Evolutionary conservation across 2,797 vertebrate genomes (phyloP).

Genomic region (Mus spretus): DNA sequence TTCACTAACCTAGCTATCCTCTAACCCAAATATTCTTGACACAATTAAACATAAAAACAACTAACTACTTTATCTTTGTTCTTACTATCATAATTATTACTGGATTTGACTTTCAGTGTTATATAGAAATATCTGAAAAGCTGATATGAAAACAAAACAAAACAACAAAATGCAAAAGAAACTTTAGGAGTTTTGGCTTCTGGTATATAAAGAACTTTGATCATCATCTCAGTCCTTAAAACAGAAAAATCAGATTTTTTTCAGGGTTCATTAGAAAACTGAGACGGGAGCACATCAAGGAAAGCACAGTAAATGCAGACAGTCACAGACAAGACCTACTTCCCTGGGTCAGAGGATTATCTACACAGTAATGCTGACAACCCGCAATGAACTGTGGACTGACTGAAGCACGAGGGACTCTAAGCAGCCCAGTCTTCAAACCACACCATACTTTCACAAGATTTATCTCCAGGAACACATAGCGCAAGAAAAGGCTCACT

Average conservation of each 20-base stretch:
- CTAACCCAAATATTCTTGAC: constrained; percentile 35
- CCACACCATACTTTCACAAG: neutral
- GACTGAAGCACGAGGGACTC: neutral
- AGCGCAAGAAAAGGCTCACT: neutral
- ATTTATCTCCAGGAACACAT: neutral
- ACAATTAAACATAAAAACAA: constrained; percentile 28
- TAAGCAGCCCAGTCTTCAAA: neutral
- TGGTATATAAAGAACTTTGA: constrained; percentile 6
- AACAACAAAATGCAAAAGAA: constrained; percentile 60
- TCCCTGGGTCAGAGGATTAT: neutral
- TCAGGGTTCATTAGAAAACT: neutral
- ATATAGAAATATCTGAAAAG: constrained; percentile 49
- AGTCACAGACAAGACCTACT: constrained; percentile 1
- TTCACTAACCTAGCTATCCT: constrained; percentile 31
- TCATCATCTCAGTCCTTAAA: constrained; percentile 5
- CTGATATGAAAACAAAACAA: constrained; percentile 23
- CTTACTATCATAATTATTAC: constrained; percentile 14
- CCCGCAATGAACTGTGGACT: neutral
- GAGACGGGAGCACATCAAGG: neutral
- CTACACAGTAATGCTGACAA: neutral
- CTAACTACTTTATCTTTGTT: constrained; percentile 30
- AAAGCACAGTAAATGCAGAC: neutral
- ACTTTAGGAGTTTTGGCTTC: neutral
- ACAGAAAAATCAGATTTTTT: constrained; percentile 26
- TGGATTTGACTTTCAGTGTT: neutral